Conservation (phyloP, 2,888 invertebrate species). For the Subacronicta megacephala region DNA sequence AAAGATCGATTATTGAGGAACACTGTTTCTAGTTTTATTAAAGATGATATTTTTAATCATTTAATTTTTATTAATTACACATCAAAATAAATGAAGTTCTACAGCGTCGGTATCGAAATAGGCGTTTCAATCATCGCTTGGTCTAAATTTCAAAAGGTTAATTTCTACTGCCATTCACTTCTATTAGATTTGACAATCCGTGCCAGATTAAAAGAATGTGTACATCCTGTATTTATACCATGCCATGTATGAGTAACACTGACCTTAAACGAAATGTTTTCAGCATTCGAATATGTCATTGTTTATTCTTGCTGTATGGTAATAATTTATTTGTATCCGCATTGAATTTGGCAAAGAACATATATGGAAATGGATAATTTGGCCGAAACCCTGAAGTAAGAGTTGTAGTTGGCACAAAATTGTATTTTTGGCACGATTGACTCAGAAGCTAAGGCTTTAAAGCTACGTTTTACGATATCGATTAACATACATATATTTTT, state of each 20-base stretch:
- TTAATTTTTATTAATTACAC: no score
- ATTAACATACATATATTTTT: no score
- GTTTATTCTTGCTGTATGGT: conserved; percentile 25
- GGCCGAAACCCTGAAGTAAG: background rate
- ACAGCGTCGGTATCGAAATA: no score
- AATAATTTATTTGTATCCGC: conserved; percentile 30
- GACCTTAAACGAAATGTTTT: conserved; percentile 25
- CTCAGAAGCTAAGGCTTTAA: background rate
- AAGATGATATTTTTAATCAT: no score
- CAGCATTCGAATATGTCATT: conserved; percentile 13
- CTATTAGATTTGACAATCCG: no score
- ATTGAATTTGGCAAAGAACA: conserved; percentile 30
- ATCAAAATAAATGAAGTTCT: no score
- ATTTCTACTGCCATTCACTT: no score
- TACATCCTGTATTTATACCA: background rate
- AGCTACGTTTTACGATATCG: no score
- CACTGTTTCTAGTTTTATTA: no score
- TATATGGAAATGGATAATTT: conserved; percentile 1
- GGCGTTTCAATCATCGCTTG: no score
- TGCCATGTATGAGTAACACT: conserved; percentile 1
- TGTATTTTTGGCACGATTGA: background rate
- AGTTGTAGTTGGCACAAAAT: background rate
- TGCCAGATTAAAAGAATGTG: conserved; percentile 7
- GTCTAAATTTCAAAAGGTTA: no score
- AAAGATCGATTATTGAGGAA: no score